Conservation (phyloP, 2,888 invertebrate species). For the Actias luna region DNA sequence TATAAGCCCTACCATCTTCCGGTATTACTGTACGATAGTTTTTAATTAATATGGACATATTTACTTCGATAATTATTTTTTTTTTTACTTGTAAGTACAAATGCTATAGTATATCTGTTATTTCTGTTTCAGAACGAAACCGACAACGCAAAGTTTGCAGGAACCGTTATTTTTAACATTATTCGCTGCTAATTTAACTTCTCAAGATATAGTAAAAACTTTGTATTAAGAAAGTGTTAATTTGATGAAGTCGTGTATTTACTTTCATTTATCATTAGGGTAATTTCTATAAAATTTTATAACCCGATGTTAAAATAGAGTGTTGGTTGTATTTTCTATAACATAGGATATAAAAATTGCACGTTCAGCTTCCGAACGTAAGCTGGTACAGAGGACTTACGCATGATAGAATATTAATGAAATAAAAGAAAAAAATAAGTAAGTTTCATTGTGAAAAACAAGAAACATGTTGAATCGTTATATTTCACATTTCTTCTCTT, state of each 20-base stretch:
- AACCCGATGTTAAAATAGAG: too few relatives aligned
- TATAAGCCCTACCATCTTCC: too few relatives aligned
- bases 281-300: background rate
- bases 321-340: too few relatives aligned
- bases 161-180: slow-evolving; percentile 55
- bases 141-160: slow-evolving; percentile 35
- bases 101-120: slow-evolving; percentile 11
- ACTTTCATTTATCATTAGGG: background rate
- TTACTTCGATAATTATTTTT: background rate
- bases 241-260: background rate
- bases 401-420: too few relatives aligned
- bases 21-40: too few relatives aligned
- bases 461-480: too few relatives aligned
- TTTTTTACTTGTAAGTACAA: background rate
- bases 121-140: slow-evolving; percentile 44
- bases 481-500: too few relatives aligned
- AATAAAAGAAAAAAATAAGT: too few relatives aligned
- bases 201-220: slow-evolving; percentile 47
- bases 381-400: too few relatives aligned
- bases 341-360: too few relatives aligned
- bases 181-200: slow-evolving; percentile 53
- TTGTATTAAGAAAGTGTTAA: slow-evolving; percentile 29
- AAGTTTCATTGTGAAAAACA: too few relatives aligned
- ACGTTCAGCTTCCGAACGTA: too few relatives aligned
- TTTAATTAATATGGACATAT: background rate